Evolutionary conservation across 1,140 invertebrate genomes (phyloP).

Genomic region (Triops longicaudatus): DNA sequence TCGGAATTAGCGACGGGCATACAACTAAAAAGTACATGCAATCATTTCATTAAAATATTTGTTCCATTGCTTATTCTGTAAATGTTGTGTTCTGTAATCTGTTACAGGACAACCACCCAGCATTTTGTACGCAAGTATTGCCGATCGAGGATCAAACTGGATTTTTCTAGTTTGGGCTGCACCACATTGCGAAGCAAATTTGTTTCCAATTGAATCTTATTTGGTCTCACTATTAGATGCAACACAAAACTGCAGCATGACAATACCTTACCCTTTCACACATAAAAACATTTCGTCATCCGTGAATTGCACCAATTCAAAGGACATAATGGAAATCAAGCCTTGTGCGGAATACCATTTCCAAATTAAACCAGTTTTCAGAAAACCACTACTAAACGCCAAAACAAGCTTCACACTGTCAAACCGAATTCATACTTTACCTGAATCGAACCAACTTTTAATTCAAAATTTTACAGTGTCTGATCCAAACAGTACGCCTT

Average conservation of each 20-base stretch:
- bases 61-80: too few species aligned
- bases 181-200: background rate
- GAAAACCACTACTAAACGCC: background rate
- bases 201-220: background rate
- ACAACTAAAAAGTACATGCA: too few species aligned
- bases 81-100: too few species aligned
- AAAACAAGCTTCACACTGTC: background rate
- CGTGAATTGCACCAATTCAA: too few species aligned
- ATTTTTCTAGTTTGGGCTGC: background rate
- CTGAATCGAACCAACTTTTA: background rate
- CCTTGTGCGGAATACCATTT: background rate
- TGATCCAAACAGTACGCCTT: background rate
- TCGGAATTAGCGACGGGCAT: too few species aligned
- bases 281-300: background rate
- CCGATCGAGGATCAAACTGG: background rate
- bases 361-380: background rate
- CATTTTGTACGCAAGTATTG: background rate
- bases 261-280: background rate
- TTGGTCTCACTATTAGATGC: background rate
- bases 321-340: background rate
- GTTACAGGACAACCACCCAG: background rate
- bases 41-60: too few species aligned
- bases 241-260: background rate
- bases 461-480: background rate
- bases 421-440: background rate